Conservation (phyloP, 2,888 invertebrate genomes). For the Cantharis lateralis region DNA sequence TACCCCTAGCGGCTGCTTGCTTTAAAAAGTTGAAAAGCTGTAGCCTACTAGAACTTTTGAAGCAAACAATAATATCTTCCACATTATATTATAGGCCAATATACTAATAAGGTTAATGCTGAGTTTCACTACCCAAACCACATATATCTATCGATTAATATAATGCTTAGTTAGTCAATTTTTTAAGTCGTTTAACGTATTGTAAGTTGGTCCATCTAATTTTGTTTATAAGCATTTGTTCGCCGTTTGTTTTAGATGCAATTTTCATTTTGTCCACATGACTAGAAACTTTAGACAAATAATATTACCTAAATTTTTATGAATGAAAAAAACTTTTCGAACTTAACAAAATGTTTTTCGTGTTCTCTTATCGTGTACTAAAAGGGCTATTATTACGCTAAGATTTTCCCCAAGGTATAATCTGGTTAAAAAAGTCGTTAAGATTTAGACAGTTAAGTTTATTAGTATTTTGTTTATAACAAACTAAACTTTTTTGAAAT, state of each 20-base stretch:
- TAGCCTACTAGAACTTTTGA: no score
- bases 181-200: no score
- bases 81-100: no score
- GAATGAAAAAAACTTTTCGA: not conserved
- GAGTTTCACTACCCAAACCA: no score
- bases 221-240: no score
- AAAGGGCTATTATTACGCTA: not conserved
- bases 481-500: not conserved
- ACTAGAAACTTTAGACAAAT: not conserved
- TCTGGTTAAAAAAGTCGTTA: not conserved
- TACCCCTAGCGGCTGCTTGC: no score
- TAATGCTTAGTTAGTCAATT: no score
- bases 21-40: no score
- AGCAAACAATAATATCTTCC: no score
- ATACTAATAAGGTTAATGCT: no score
- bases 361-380: not conserved
- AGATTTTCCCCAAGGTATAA: not conserved
- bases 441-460: not conserved
- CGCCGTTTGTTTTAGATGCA: not conserved
- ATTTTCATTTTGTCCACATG: not conserved
- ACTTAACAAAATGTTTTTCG: not conserved
- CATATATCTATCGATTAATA: no score
- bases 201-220: no score
- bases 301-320: not conserved
- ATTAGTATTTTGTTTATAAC: not conserved